A percentile compares a stretch with the other conserved stretches of the same genome.
Conservation (phyloP, 2,797 vertebrate species). For the Hippoglossus hippoglossus region DNA sequence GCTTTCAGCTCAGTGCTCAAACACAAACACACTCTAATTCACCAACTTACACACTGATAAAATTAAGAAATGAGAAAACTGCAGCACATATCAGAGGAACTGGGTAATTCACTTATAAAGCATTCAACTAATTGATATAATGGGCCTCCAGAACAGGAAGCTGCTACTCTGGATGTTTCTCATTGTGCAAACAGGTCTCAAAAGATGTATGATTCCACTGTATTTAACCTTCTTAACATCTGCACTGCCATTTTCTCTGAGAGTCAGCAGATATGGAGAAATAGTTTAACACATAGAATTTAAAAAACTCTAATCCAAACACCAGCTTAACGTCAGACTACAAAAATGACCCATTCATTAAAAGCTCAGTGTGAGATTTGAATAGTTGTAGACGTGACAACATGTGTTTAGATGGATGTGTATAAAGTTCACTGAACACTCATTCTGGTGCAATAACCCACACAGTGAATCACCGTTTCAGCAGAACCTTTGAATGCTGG, state of each 20-base stretch:
- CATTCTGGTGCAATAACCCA: constrained; percentile 10
- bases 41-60: constrained; percentile 29
- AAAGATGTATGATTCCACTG: constrained; percentile 40
- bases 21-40: constrained; percentile 17
- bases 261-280: constrained; percentile 31
- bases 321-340: too few relatives aligned
- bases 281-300: background rate
- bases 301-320: too few relatives aligned
- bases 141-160: constrained; percentile 31
- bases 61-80: constrained; percentile 14
- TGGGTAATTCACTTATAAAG: constrained; percentile 14
- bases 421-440: background rate
- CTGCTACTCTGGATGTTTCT: constrained; percentile 32
- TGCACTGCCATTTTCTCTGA: constrained; percentile 43
- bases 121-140: constrained; percentile 20
- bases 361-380: too few relatives aligned
- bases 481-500: constrained; percentile 5
- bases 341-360: too few relatives aligned
- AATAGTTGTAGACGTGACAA: background rate
- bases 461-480: constrained; percentile 13
- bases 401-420: background rate
- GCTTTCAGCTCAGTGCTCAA: constrained; percentile 59
- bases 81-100: constrained; percentile 10
- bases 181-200: constrained; percentile 45
- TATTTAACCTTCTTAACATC: constrained; percentile 40